These are phyloP conservation scores for Drymodes brunneopygia DNA, from an alignment of 2,113 vertebrate species.

Conservation along the genomic window DNA sequence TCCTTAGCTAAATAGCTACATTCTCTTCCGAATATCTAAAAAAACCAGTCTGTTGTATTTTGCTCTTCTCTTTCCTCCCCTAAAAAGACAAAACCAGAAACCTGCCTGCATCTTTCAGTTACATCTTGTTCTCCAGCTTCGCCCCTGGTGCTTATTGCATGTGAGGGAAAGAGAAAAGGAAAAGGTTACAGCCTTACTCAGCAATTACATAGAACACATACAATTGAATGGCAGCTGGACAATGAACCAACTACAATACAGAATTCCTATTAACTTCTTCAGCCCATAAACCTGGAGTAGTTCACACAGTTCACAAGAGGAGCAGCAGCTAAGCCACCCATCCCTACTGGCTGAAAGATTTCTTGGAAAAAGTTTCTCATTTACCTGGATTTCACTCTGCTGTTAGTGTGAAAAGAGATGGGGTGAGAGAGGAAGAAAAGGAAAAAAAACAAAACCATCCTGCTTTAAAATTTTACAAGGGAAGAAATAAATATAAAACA, in stretches of 20 bases:
- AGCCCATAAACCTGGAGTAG: background rate
- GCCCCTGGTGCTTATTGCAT: background rate
- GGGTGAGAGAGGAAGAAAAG: background rate
- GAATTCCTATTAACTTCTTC: background rate
- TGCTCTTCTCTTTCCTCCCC: background rate
- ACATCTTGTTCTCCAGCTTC: background rate
- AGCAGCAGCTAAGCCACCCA: background rate
- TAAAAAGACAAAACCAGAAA: background rate
- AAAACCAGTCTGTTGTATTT: background rate
- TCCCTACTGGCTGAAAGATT: background rate
- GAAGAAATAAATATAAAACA: background rate
- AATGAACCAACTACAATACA: background rate
- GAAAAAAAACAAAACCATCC: background rate
- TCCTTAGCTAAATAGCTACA: background rate
- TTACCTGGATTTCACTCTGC: constrained; percentile 1
- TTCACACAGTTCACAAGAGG: background rate
- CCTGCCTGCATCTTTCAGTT: background rate
- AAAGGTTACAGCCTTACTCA: background rate
- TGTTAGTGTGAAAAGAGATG: background rate
- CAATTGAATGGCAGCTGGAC: background rate
- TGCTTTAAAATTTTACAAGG: constrained; percentile 23
- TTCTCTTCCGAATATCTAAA: background rate
- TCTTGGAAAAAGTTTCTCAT: background rate
- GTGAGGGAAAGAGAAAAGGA: background rate
- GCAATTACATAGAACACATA: background rate